Percentiles rank a stretch among this genome's conserved stretches.
These are phyloP conservation scores for Alcedo quadribrachys DNA, from an alignment of 2,797 vertebrate genomes.

Conservation along the genomic window DNA sequence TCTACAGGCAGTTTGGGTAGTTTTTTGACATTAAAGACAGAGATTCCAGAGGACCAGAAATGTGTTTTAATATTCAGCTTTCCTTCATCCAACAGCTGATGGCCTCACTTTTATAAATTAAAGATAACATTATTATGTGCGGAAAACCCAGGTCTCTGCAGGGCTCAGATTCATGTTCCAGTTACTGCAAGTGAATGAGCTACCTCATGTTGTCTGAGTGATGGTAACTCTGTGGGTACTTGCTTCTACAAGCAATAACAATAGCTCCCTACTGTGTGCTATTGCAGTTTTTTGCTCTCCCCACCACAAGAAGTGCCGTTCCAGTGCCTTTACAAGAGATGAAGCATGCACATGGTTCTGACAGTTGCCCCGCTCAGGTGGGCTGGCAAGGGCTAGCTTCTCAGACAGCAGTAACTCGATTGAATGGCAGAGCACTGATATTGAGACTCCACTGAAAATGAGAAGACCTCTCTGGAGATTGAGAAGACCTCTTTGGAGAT, in stretches of 20 bases:
- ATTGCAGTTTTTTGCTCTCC: neutral
- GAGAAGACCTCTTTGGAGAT: neutral
- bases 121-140: neutral
- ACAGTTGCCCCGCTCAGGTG: neutral
- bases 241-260: slow-evolving; percentile 32
- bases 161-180: neutral
- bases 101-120: neutral
- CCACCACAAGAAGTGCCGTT: neutral
- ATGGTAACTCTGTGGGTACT: neutral
- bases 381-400: neutral
- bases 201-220: neutral
- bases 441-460: neutral
- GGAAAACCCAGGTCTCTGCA: neutral
- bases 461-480: neutral
- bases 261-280: neutral
- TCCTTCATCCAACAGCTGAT: neutral
- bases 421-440: neutral
- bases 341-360: rapidly evolving
- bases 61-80: neutral
- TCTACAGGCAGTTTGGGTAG: neutral
- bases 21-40: neutral
- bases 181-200: neutral
- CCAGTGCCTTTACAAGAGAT: neutral
- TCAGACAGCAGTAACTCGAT: neutral
- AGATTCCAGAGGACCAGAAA: neutral